Base-by-base conservation (phyloP, 2,797 vertebrate genomes). In the Poecile montanus region DNA sequence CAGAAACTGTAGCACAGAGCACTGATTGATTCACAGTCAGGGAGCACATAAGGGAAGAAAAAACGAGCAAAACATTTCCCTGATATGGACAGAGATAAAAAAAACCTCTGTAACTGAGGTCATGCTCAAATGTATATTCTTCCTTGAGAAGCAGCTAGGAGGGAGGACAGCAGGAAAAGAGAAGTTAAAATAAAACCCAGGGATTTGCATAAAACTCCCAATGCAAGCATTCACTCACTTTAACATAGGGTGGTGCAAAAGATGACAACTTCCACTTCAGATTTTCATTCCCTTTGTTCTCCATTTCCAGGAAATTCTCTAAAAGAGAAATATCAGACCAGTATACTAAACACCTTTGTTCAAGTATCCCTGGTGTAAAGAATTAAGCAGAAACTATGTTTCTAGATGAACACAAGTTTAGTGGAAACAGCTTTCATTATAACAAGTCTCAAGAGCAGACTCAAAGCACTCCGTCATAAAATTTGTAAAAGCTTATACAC, bases 161-260 rank as follows among this genome's bases (percentile, higher is more conserved):
- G 10, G 87, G 16, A 54, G 23, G 40, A 60, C 18, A 63, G 25
- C 18, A 68, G 23, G 26, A 65, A 81, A 8, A 93, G 4, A 44
- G 13, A 48, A 44, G 12, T 3, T 54, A 23, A 66, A 65, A 63
- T 62, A 75, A 74, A 21, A 0, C 1, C 13, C 47, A 57, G 30
- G 27, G 4, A 83, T 65, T 36, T 34, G 25, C 20, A 53, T 27
- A 65, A 36, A 93, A 62, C 4, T 70, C 20, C 10, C 34, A 68
- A 11, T 5, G 8, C 10, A 71, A 78, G 32, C 25, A n/a, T 44
- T 87, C 63, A 96, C 97, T 94, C 80, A 99, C 99, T 99, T 99
- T 99, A 73, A 99, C 98, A 88, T 99, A 99, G 3, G 99, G 98
- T 73, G 99, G 99, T 73, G 99, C 98, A 96, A 99, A 99, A 57